Evolutionary conservation across 2,113 vertebrate species (phyloP).

Genomic region (Pipa parva): DNA sequence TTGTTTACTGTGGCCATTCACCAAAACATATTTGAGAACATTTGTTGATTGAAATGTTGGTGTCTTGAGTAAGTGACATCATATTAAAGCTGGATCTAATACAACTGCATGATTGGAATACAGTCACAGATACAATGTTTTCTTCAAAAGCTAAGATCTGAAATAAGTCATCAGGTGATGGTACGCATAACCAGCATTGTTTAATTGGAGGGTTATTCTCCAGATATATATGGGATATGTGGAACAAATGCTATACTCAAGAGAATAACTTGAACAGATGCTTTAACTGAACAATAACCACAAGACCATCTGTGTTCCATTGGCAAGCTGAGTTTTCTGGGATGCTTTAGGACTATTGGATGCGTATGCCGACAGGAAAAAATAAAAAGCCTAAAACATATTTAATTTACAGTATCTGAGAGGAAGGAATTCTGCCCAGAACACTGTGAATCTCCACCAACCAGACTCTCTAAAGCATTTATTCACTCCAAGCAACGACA

Average conservation of each 20-base stretch:
- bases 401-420: background rate
- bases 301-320: slow-evolving; percentile 26
- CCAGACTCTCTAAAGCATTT: too few species aligned
- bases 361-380: background rate
- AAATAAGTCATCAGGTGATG: background rate
- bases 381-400: background rate
- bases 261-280: slow-evolving; percentile 23
- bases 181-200: background rate
- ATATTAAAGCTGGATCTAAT: too few species aligned
- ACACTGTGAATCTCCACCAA: too few species aligned
- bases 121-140: too few species aligned
- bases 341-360: background rate
- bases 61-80: too few species aligned
- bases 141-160: too few species aligned
- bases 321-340: slow-evolving; percentile 2
- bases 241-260: slow-evolving; percentile 7
- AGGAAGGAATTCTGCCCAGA: too few species aligned
- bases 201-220: background rate
- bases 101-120: too few species aligned
- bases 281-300: slow-evolving; percentile 23
- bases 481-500: too few species aligned
- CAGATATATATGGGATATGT: slow-evolving; percentile 16
- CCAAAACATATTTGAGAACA: background rate
- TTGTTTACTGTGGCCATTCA: background rate
- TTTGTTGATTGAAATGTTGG: too few species aligned